A percentile compares a stretch with the other conserved stretches of the same genome.
These are phyloP conservation scores for Moxostoma hubbsi DNA, from an alignment of 2,797 vertebrate genomes.

Conservation along the genomic window DNA sequence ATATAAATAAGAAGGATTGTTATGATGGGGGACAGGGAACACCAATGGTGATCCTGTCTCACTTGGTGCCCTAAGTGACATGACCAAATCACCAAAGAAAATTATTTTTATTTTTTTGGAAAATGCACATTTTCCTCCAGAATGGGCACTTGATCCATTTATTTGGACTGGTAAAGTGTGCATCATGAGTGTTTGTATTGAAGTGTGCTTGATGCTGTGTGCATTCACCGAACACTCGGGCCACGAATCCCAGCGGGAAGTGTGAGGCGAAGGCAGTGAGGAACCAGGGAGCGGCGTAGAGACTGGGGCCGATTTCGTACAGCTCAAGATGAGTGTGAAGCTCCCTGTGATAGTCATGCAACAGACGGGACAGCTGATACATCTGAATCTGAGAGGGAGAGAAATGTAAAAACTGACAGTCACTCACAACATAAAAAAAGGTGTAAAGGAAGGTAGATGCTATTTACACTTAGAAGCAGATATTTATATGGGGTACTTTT, in stretches of 20 bases:
- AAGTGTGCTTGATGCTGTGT: slow-evolving; percentile 30
- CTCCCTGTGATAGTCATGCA: slow-evolving; percentile 95
- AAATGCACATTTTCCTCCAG: too few relatives aligned
- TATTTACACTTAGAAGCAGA: too few relatives aligned
- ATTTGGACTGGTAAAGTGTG: slow-evolving; percentile 23
- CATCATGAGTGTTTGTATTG: not conserved
- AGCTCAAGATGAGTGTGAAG: slow-evolving; percentile 92
- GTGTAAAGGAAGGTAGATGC: too few relatives aligned
- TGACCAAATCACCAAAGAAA: too few relatives aligned
- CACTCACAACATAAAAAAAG: not conserved
- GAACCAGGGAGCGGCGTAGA: slow-evolving; percentile 98
- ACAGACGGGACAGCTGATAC: slow-evolving; percentile 95
- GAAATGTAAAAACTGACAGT: not conserved
- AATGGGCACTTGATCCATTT: too few relatives aligned
- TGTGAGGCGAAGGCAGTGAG: slow-evolving; percentile 96
- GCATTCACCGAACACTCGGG: slow-evolving; percentile 92
- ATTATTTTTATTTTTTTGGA: not conserved
- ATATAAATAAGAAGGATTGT: not conserved
- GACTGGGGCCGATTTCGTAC: slow-evolving; percentile 93
- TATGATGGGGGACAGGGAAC: too few relatives aligned
- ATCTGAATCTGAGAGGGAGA: slow-evolving; percentile 88
- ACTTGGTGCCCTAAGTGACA: too few relatives aligned
- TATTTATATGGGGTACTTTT: too few relatives aligned
- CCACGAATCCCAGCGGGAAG: slow-evolving; percentile 95
- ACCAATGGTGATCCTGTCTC: not conserved